Percentiles rank a stretch among this genome's conserved stretches.
Evolutionary conservation across 2,888 invertebrate species (phyloP).

Genomic region (Calephelis perditalis): DNA sequence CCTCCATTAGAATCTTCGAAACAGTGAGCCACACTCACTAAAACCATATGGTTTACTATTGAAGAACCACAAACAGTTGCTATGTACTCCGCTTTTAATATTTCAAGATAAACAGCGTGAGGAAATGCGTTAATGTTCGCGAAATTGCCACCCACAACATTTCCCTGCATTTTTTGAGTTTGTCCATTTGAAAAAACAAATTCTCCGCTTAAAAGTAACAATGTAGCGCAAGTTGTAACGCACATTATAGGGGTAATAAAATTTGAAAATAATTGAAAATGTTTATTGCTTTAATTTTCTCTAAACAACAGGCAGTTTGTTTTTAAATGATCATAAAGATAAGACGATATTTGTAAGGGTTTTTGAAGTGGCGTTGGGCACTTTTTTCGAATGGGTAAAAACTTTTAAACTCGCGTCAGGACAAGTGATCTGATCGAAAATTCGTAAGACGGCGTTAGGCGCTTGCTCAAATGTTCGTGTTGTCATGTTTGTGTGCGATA

Average conservation of each 20-base stretch:
- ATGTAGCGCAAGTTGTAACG: neutral
- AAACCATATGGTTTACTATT: conserved; percentile 36
- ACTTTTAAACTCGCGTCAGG: too few relatives aligned
- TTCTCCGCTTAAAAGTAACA: conserved; percentile 11
- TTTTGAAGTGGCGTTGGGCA: too few relatives aligned
- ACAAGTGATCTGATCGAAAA: too few relatives aligned
- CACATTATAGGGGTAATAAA: neutral
- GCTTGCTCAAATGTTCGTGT: too few relatives aligned
- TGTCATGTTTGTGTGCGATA: too few relatives aligned
- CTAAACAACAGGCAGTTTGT: neutral
- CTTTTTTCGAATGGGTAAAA: too few relatives aligned
- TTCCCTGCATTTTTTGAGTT: conserved; percentile 26
- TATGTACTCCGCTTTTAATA: conserved; percentile 7
- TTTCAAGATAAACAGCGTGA: conserved; percentile 34
- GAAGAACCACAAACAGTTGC: conserved; percentile 37
- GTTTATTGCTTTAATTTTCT: conserved; percentile 13
- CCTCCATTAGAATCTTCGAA: conserved; percentile 25
- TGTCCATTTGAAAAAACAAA: conserved; percentile 7
- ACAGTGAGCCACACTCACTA: conserved; percentile 42
- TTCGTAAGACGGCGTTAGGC: too few relatives aligned
- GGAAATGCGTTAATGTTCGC: conserved; percentile 32
- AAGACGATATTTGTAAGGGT: neutral
- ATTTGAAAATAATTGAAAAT: neutral
- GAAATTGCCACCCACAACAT: conserved; percentile 32
- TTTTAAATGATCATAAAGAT: conserved; percentile 8